Evolutionary conservation across 2,888 invertebrate species (phyloP), one percentile per base, ranked within the genome.

Genomic region (Hartigia nigra): DNA sequence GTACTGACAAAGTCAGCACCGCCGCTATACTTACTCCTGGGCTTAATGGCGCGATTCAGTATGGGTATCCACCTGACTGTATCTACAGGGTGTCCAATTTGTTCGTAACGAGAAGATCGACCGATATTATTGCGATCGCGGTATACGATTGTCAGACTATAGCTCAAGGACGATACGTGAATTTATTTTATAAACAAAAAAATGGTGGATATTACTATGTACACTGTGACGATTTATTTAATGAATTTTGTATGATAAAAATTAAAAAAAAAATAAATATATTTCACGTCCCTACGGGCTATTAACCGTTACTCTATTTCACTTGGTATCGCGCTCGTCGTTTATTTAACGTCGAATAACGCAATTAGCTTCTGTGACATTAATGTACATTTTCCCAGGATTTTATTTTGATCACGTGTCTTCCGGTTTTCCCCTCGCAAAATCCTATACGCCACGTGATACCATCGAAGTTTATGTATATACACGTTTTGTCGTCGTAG

Each of bases 1-100:
- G 82, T 81, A 82, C 83, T 85, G 86, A 87, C 87, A 85, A 86
- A 86, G 86, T 84, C 85, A 82, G 77, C 82, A 76, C 75, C 77
- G 79, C 82, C 72, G 31, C 72, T 34, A 32, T 31, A 34, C 31
- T 34, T 36, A 31, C n/a, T 75, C 12, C 75, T 75, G 31, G 75
- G 75, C 75, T 75, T 75, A 75, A 36, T 36, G 75, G 36, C 75
- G 36, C 36, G 75, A 75, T 36, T 32, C 32, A 31, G 23, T 34
- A 23, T 34, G 75, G 23, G 31, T 12, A 34, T 75, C 75, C 75
- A 75, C 75, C 75, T 75, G 75, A 75, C 75, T 23, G 34, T 36
- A 35, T 37, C 31, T 75, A 75, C 36, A 5, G 75, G 75, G 75
- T 75, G 75, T 31, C 36, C 36, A 0, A 1, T 35, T 74, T 31